Evolutionary conservation across 2,113 vertebrate species (phyloP).

Genomic region (Proteles cristata): DNA sequence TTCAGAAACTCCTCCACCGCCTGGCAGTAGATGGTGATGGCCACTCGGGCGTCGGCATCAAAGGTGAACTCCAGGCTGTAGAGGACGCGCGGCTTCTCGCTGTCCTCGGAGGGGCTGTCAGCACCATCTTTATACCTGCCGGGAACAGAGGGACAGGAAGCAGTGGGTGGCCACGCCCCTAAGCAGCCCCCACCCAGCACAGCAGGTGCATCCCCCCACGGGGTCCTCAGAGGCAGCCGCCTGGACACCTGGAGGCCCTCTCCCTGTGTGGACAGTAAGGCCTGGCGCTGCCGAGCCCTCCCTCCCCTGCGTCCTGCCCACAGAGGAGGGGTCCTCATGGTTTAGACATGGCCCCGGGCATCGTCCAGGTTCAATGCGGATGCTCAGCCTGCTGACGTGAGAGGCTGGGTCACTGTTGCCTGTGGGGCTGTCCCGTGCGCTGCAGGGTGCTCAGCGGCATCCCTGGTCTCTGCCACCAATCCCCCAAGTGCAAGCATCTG

Average conservation of each 20-base stretch:
- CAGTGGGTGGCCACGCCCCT: accelerated
- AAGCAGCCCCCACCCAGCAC: neutral
- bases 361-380: neutral
- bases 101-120: constrained; percentile 92
- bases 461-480: neutral
- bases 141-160: neutral
- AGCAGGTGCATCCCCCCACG: accelerated
- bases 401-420: neutral
- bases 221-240: neutral
- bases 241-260: neutral
- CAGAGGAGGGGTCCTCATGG: neutral
- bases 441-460: no score
- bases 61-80: constrained; percentile 99
- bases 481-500: neutral
- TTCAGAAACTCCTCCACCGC: constrained; percentile 96
- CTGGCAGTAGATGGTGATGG: constrained; percentile 98
- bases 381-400: neutral
- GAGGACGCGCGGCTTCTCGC: constrained; percentile 92
- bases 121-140: constrained; percentile 96
- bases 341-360: neutral
- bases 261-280: neutral
- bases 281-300: accelerated
- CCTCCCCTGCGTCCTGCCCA: neutral
- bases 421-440: accelerated
- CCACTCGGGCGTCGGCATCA: constrained; percentile 96